Evolutionary conservation across 1,140 invertebrate species (phyloP), one percentile per base, ranked within the genome.

Genomic region (Oncopodura yosiiana): DNA sequence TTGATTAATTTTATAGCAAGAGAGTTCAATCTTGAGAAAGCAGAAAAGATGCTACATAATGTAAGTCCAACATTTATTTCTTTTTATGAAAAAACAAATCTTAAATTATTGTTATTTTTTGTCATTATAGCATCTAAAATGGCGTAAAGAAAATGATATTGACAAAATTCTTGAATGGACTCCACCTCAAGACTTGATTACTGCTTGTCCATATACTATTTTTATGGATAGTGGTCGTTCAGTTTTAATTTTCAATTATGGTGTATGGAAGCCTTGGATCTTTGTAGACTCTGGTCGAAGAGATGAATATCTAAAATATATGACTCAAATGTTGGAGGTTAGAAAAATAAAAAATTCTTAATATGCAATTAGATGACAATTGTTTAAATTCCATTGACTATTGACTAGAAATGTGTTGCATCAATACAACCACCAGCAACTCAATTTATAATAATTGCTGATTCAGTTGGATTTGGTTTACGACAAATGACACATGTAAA

Each of bases 401-500:
- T n/a, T n/a, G n/a, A n/a, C n/a, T n/a, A n/a, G 12, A 55, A 34
- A 26, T 37, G 45, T 16, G 19, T 55, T 26, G 36, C 53, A 11
- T 1, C 8, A 24, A 49, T 49, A 14, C 49, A 34, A 16, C 37
- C 44, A 2, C 53, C 53, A 30, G 45, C 26, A 14, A 55, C 27
- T 3, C 53, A 55, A 29, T 55, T 55, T 16, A 39, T 49, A 2
- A 32, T 55, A n/a, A 21, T 55, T 32, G 53, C 32, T 11, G 45
- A 55, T 26, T 55, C 53, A 27, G 21, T 29, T 21, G 53, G 53
- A 23, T 55, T 49, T 19, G 32, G 36, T n/a, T 49, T 48, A 26
- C n/a, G 44, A 18, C 53, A 55, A n/a, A 55, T 55, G 53, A 55
- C 38, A 4, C 37, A 32, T 11, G 37, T 55, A 9, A 49, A 36